Evolutionary conservation across 1,140 invertebrate species (phyloP).

Genomic region (Lordiphosa stackelbergi): DNA sequence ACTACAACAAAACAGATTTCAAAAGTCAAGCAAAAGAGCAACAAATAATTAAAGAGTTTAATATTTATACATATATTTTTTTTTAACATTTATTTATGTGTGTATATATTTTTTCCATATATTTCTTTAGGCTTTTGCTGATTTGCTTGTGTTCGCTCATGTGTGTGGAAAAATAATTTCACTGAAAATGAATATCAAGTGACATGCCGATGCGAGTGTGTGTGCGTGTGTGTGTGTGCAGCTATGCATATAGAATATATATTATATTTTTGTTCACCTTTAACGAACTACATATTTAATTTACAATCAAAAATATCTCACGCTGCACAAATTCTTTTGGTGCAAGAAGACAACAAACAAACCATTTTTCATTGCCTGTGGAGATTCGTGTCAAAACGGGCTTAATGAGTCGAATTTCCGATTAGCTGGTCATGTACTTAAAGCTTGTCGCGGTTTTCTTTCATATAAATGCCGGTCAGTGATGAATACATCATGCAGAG

Average conservation of each 20-base stretch:
- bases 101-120: background rate
- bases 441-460: too few species aligned
- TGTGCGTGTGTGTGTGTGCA: conserved; percentile 15
- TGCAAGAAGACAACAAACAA: too few species aligned
- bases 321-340: conserved; percentile 1
- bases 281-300: conserved; percentile 5
- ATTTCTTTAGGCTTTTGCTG: conserved; percentile 1
- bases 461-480: too few species aligned
- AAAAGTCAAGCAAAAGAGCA: conserved; percentile 4
- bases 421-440: too few species aligned
- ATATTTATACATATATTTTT: background rate
- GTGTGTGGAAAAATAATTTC: conserved; percentile 25
- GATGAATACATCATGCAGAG: too few species aligned
- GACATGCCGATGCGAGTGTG: conserved; percentile 15
- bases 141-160: background rate
- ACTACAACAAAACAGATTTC: background rate
- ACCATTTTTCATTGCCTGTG: too few species aligned
- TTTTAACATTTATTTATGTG: background rate
- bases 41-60: conserved; percentile 25
- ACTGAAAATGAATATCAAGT: conserved; percentile 33
- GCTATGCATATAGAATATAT: conserved; percentile 18
- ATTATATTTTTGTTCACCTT: conserved; percentile 28
- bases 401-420: too few species aligned
- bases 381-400: too few species aligned
- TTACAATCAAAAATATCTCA: conserved; percentile 3